Base-by-base conservation (phyloP, 2,888 invertebrate genomes). In the Hydrotaea cyrtoneurina region DNA sequence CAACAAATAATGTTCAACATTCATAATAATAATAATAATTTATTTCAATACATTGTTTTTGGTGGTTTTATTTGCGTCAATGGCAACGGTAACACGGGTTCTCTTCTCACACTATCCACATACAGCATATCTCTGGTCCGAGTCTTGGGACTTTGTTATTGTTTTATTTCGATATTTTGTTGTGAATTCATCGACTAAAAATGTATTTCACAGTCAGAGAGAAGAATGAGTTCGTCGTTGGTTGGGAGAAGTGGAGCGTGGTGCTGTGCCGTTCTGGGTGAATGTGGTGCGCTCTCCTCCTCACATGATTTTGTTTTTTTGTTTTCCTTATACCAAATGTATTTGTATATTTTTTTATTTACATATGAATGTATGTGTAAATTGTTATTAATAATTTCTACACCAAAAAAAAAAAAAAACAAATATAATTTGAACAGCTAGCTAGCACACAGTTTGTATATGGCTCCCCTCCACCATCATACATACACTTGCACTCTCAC, bases 81-180 rank as follows among this genome's bases (percentile, higher is more conserved):
- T 36, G 39, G 15, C 19, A 55, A 43, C 23, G 26, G 59, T 1
- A 23, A 8, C 15, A 26, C 1, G 39, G 8, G 39, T 8, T 39
- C 39, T 39, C 39, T 39, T 39, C 50, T 50, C 43, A 2, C 43
- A 23, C 21, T 23, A n/a, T n/a, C n/a, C n/a, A n/a, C n/a, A n/a
- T n/a, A n/a, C n/a, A n/a, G n/a, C n/a, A n/a, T 43, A 1, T 26
- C 23, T 50, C 23, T 39, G 31, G 19, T 46, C 2, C 71, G 46
- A 72, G 77, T 78, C 81, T 83, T 83, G 80, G 78, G 36, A 78
- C 71, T 78, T 80, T 83, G 80, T 83, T 81, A 79, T 84, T 84
- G 36, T 43, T 43, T 59, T 80, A 23, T 71, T 78, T 50, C n/a
- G 50, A 50, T 50, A 69, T 82, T 75, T 83, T 36, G 19, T 79